Base-by-base conservation (phyloP, 1,140 invertebrate genomes). In the Aporrectodea caliginosa region DNA sequence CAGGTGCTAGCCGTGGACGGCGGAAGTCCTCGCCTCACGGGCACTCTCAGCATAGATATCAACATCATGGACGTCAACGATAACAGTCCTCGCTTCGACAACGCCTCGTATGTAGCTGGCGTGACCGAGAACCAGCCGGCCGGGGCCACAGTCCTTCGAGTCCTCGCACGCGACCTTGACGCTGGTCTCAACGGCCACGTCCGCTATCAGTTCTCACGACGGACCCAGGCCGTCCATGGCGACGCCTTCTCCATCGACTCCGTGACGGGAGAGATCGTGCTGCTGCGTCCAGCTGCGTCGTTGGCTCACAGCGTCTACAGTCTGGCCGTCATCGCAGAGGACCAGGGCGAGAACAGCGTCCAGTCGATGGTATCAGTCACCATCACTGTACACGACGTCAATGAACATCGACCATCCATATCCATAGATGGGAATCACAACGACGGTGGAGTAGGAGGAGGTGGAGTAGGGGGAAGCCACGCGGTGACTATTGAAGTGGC, bases 61-160 rank as follows among this genome's bases (percentile, higher is more conserved):
- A 90, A 91, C 76, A 91, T 98, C 34, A 88, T 94, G 32, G 96
- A 98, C 86, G 93, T 95, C 86, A 98, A 98, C 87, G 96, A 98
- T 87, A 97, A 98, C 87, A 93, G 92, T 80, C 96, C 97, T 0
- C 90, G 94, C 6, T 98, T 98, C 88, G 93, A 94, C 86, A 94
- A 94, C 34, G 16, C 34, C 14, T 16, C 75, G 1, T 76, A 76
- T 27, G 16, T 29, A n/a, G n/a, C 43, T 0, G 29, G 43, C 1
- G 31, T 76, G 32, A 27, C n/a, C 1, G 75, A 76, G 43, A 43
- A 76, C 31, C 6, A 33, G 22, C 30, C 12, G 12, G n/a, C 34
- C 0, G 71, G 34, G 16, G 31, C 35, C 16, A 73, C 43, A 14
- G 32, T 81, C 32, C 22, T 68, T 2, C 70, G 6, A 12, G 77